phyloP scores from a whole-genome alignment of 2,797 vertebrate species.

The Parambassis ranga region DNA sequence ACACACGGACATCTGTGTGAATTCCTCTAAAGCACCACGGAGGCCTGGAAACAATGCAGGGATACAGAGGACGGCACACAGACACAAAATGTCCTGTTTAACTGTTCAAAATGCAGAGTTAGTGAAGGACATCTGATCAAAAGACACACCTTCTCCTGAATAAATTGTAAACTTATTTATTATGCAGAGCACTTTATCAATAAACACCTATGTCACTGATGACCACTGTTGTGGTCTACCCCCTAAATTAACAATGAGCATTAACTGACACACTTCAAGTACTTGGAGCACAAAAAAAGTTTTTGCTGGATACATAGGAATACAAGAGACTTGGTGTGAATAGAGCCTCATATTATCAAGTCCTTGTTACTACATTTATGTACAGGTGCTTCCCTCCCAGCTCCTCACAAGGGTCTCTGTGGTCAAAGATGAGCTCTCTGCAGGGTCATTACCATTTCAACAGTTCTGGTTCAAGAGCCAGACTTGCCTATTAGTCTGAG shows the following conservation, averaged over 20 bases:
- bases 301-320: not conserved
- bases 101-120: constrained; percentile 5
- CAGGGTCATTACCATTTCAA: constrained; percentile 40
- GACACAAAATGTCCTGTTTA: constrained; percentile 6
- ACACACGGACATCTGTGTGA: constrained; percentile 5
- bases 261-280: not conserved
- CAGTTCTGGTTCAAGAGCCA: constrained; percentile 24
- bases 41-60: constrained; percentile 38
- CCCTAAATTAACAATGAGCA: not conserved
- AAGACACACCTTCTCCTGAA: too few relatives aligned
- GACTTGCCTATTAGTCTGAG: constrained; percentile 7
- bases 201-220: not conserved
- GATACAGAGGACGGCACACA: constrained; percentile 8
- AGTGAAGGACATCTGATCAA: constrained; percentile 32
- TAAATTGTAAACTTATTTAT: too few relatives aligned
- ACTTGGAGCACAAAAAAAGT: not conserved
- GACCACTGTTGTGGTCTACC: not conserved
- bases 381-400: not conserved
- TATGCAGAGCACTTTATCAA: too few relatives aligned
- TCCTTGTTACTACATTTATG: not conserved
- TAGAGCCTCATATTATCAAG: not conserved
- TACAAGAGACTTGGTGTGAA: not conserved
- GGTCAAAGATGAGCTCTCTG: constrained; percentile 13
- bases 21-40: constrained; percentile 42
- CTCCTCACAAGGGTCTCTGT: constrained; percentile 1